These are phyloP conservation scores for Chelonia mydas DNA, from an alignment of 2,797 vertebrate species.

Conservation along the genomic window DNA sequence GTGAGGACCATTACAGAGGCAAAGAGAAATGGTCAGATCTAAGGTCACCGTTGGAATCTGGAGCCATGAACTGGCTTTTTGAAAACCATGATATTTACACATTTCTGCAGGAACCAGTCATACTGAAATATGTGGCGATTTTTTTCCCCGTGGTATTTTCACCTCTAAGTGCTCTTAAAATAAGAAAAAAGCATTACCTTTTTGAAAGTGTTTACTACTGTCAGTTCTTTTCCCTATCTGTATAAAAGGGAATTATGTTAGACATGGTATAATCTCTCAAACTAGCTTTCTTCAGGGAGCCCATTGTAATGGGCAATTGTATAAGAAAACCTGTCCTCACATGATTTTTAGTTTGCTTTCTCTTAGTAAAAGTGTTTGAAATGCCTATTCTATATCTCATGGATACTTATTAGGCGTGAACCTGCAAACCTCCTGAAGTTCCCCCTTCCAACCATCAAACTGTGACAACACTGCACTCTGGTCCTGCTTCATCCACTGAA, in stretches of 20 bases:
- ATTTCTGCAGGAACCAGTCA: background rate
- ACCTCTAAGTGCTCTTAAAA: background rate
- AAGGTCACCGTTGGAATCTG: background rate
- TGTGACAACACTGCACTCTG: background rate
- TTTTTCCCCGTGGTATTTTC: background rate
- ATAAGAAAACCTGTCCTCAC: background rate
- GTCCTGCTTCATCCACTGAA: background rate
- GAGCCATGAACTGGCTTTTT: background rate
- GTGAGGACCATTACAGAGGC: too few species aligned
- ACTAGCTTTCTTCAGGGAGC: background rate
- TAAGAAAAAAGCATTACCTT: rapidly evolving
- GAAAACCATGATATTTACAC: background rate
- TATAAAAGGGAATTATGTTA: background rate
- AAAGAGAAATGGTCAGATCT: background rate
- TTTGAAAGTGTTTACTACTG: background rate
- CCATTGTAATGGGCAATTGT: background rate
- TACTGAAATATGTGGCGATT: background rate
- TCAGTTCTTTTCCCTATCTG: background rate
- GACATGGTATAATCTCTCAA: background rate
- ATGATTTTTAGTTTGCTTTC: background rate
- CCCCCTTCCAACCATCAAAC: background rate
- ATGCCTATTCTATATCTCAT: background rate
- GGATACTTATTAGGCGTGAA: background rate
- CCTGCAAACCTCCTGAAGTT: rapidly evolving
- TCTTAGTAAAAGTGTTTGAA: background rate